Percentiles rank a stretch among this genome's conserved stretches.
These are phyloP conservation scores for Neocrepidodera transversa DNA, from an alignment of 2,888 invertebrate species.

Conservation along the genomic window DNA sequence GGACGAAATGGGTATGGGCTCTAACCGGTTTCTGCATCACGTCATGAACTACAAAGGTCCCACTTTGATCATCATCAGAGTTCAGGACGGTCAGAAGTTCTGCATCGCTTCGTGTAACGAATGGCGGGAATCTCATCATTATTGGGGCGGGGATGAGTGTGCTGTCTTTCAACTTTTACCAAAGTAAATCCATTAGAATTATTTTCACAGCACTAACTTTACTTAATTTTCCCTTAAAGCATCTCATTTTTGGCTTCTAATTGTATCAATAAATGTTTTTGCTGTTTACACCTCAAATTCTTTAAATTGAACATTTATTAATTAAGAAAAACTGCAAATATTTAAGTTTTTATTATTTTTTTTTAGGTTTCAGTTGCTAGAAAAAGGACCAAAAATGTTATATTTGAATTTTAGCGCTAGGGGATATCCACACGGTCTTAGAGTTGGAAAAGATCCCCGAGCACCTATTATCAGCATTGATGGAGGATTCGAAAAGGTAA, in stretches of 20 bases:
- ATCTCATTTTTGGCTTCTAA: too few species aligned
- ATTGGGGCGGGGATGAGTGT: conserved; percentile 84
- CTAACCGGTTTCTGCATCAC: conserved; percentile 86
- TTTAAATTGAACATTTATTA: too few species aligned
- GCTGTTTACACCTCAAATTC: too few species aligned
- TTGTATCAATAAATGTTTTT: too few species aligned
- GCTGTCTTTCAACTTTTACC: conserved; percentile 79
- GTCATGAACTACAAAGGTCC: conserved; percentile 80
- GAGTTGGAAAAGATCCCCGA: conserved; percentile 82
- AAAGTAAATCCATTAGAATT: conserved; percentile 64
- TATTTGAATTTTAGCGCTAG: conserved; percentile 85
- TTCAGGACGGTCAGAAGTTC: conserved; percentile 69
- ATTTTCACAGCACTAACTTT: background rate
- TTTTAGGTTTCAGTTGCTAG: conserved; percentile 65
- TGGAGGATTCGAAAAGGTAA: conserved; percentile 72
- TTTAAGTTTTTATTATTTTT: too few species aligned
- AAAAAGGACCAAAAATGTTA: conserved; percentile 76
- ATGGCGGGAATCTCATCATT: conserved; percentile 86
- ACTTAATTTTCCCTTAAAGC: too few species aligned
- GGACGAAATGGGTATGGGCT: conserved; percentile 84
- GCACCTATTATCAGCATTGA: conserved; percentile 77
- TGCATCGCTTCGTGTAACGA: conserved; percentile 80
- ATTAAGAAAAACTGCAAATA: too few species aligned
- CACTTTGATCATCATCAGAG: conserved; percentile 68
- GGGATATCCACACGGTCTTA: conserved; percentile 84